Evolutionary conservation across 2,113 vertebrate species (phyloP).

Genomic region (Nothocercus julius): DNA sequence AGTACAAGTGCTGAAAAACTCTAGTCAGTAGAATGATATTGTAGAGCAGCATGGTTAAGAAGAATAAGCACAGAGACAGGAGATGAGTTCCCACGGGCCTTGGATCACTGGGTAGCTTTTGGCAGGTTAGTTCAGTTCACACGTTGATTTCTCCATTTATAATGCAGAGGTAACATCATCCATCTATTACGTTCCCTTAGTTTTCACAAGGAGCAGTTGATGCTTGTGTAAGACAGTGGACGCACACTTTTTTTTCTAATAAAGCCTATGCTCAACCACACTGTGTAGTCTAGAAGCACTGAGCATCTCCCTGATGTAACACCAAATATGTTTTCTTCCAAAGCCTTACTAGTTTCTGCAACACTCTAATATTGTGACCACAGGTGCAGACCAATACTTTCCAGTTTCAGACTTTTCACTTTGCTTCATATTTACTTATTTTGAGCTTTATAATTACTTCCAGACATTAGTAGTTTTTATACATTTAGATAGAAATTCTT

Average conservation of each 20-base stretch:
- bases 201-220: neutral
- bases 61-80: neutral
- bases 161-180: neutral
- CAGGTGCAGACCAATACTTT: neutral
- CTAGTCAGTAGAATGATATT: neutral
- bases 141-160: neutral
- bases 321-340: neutral
- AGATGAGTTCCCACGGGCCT: neutral
- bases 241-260: neutral
- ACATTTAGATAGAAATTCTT: neutral
- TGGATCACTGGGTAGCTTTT: neutral
- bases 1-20: neutral
- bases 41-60: neutral
- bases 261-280: neutral
- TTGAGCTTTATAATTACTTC: neutral
- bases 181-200: neutral
- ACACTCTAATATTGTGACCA: neutral
- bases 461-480: neutral
- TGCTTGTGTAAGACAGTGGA: neutral
- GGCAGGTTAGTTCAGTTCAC: neutral
- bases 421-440: neutral
- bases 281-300: neutral
- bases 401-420: neutral
- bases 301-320: neutral
- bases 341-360: neutral